phyloP scores from a whole-genome alignment of 2,113 vertebrate species.

The Notarius quadriscutis region DNA sequence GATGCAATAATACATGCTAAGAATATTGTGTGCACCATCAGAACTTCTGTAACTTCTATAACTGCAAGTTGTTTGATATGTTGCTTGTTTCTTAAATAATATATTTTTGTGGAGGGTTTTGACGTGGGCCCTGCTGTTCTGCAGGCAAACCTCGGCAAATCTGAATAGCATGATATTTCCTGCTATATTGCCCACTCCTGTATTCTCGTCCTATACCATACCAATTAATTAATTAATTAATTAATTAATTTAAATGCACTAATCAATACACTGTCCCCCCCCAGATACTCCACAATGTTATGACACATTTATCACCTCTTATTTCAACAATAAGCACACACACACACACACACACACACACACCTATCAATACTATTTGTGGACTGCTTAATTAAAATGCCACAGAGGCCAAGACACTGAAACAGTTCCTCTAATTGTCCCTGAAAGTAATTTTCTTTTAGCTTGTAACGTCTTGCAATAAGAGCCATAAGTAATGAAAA shows the following conservation, averaged over 20 bases:
- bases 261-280: not conserved
- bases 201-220: not conserved
- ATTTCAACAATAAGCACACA: conserved; percentile 9
- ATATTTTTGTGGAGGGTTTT: not conserved
- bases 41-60: not conserved
- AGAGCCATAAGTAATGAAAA: conserved; percentile 48
- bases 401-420: conserved; percentile 42
- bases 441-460: conserved; percentile 54
- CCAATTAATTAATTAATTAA: not conserved
- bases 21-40: not conserved
- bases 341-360: conserved; percentile 9
- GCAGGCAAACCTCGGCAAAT: not conserved
- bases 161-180: not conserved
- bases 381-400: conserved; percentile 52
- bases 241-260: not conserved
- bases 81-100: not conserved
- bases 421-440: conserved; percentile 54
- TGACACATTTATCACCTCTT: not conserved
- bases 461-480: conserved; percentile 49
- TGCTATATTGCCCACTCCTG: not conserved
- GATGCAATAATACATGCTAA: not conserved
- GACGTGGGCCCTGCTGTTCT: not conserved
- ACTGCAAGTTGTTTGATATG: not conserved
- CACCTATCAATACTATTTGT: conserved; percentile 46
- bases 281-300: not conserved